Evolutionary conservation across 2,113 vertebrate species (phyloP), one percentile per base, ranked within the genome.

Genomic region (Cyprinodon tularosa): DNA sequence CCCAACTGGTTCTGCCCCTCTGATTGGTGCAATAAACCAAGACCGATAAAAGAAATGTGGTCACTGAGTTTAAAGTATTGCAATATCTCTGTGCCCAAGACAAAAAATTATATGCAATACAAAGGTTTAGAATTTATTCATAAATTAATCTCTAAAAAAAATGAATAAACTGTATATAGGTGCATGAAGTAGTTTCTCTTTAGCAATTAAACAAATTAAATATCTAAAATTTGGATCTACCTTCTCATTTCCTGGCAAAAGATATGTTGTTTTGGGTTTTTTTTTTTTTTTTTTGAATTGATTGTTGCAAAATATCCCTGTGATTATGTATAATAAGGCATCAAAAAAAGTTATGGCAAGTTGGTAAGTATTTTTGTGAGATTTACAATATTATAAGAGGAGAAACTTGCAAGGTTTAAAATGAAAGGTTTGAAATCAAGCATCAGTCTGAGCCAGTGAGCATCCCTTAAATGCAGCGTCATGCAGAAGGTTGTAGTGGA

Each of bases 41-140:
- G 47, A 76, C 57, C 73, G 48, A 62, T 68, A 29, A 76, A 71
- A 77, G 14, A 73, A 73, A 20, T 59, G 15, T 4, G 45, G 37
- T 61, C 45, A 72, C n/a, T 62, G 53, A 68, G 53, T 83, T 75
- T 68, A 81, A 82, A 77, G 75, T 81, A 17, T 66, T 85, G 71
- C 71, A 65, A 78, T 79, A 71, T 8, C 29, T 0, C 76, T 48
- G 20, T 20, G 20, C 14, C 50, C n/a, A n/a, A 7, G 20, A n/a
- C 17, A n/a, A 14, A n/a, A 20, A 20, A 20, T 57, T 20, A 57
- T 3, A n/a, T n/a, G 50, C 50, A 57, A n/a, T 20, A n/a, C 17
- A 57, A 20, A 6, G 10, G 20, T 57, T 6, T 9, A 7, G 50
- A 57, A 57, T 8, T 57, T 20, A 20, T 57, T 10, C 9, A n/a